phyloP scores from a whole-genome alignment of 2,797 vertebrate genomes.

The Syndactyla subalaris region DNA sequence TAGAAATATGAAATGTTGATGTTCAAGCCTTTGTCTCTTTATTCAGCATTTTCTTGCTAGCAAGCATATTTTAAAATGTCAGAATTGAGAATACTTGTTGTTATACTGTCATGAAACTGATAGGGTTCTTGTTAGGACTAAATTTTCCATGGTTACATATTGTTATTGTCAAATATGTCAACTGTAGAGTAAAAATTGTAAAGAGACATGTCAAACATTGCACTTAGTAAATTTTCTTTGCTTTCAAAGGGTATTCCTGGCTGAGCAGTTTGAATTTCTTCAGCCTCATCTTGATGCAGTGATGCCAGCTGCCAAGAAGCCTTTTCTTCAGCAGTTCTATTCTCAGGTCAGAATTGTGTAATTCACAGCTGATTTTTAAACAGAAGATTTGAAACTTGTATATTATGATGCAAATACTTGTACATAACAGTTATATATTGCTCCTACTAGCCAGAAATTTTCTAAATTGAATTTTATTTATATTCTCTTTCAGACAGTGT shows the following conservation, averaged over 20 bases:
- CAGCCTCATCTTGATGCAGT: conserved; percentile 95
- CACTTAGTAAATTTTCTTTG: background rate
- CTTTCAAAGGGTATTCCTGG: conserved; percentile 90
- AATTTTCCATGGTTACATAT: background rate
- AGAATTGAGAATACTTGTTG: background rate
- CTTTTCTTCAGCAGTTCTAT: conserved; percentile 98
- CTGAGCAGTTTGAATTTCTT: conserved; percentile 96
- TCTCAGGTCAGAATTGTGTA: conserved; percentile 88
- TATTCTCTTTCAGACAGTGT: conserved; percentile 88
- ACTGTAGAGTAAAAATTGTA: background rate
- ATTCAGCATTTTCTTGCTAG: background rate
- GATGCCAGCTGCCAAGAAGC: conserved; percentile 98
- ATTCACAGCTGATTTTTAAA: background rate
- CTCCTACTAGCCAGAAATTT: background rate
- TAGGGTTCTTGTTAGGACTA: rapidly evolving
- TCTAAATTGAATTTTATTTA: background rate
- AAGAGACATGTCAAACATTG: background rate
- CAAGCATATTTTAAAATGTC: background rate
- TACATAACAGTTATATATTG: background rate
- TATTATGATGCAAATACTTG: background rate
- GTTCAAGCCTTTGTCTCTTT: background rate
- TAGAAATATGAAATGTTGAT: background rate
- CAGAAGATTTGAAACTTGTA: background rate
- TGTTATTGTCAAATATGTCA: background rate
- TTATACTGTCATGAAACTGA: background rate